Conservation (phyloP, 2,888 invertebrate genomes). For the Lasius fuliginosus region DNA sequence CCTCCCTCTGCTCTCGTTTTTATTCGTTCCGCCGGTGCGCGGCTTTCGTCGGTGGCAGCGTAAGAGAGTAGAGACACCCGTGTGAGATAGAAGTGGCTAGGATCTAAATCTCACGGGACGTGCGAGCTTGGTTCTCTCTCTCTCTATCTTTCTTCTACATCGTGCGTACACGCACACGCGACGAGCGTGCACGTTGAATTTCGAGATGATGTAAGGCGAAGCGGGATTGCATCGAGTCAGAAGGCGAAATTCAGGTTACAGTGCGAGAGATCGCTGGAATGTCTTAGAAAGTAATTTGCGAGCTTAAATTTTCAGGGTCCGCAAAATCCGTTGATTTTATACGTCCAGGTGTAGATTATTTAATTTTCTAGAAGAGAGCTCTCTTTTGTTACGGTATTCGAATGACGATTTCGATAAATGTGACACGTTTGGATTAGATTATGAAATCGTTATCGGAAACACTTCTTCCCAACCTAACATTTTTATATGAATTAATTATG, state of each 20-base stretch:
- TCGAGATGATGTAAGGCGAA: conserved; percentile 6
- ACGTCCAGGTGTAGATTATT: conserved; percentile 27
- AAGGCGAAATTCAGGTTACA: conserved; percentile 7
- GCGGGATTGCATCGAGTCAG: conserved; percentile 22
- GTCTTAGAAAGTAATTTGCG: conserved; percentile 24
- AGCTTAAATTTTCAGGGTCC: conserved; percentile 35
- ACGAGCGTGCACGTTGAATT: conserved; percentile 11
- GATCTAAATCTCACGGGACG: conserved; percentile 78
- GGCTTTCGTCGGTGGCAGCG: conserved; percentile 67
- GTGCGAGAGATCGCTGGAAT: conserved; percentile 31
- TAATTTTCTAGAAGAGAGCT: conserved; percentile 23
- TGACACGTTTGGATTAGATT: conserved; percentile 27
- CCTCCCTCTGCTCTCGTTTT: conserved; percentile 34
- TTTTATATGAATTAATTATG: conserved; percentile 40
- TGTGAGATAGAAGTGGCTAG: conserved; percentile 78
- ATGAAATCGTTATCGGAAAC: conserved; percentile 30
- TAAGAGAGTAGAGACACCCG: conserved; percentile 14
- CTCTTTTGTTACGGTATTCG: neutral
- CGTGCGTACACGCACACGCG: conserved; percentile 55
- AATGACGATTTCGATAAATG: conserved; percentile 18
- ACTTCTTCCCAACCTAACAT: conserved; percentile 23
- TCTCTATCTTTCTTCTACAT: neutral
- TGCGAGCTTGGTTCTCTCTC: conserved; percentile 46
- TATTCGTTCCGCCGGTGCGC: conserved; percentile 41
- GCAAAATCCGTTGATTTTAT: conserved; percentile 16